Evolutionary conservation across 2,888 invertebrate species (phyloP).

Genomic region (Poecilus cupreus): DNA sequence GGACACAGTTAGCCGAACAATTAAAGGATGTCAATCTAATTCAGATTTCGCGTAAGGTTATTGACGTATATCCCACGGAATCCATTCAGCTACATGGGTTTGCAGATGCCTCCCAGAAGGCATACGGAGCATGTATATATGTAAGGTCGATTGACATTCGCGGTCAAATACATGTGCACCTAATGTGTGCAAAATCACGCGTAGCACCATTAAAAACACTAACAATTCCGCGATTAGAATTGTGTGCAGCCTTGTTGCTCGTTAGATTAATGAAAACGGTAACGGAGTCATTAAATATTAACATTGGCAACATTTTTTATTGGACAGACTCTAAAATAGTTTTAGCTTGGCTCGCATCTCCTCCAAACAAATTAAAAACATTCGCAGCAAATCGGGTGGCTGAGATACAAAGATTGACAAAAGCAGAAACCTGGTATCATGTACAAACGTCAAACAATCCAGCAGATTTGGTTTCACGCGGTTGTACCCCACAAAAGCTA

Average conservation of each 20-base stretch:
- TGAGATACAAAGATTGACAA: slow-evolving; percentile 53
- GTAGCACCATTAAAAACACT: slow-evolving; percentile 13
- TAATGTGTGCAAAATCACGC: slow-evolving; percentile 21
- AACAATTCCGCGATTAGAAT: slow-evolving; percentile 17
- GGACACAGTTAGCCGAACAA: no score
- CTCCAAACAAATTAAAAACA: slow-evolving; percentile 51
- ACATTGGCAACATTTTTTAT: slow-evolving; percentile 31
- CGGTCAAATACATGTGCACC: neutral
- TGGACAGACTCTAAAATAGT: slow-evolving; percentile 61
- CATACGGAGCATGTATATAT: slow-evolving; percentile 1
- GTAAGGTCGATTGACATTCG: neutral
- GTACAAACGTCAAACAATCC: slow-evolving; percentile 59
- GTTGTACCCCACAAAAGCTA: slow-evolving; percentile 46
- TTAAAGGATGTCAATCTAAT: no score
- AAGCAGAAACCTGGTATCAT: slow-evolving; percentile 48
- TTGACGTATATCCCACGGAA: neutral
- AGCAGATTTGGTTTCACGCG: slow-evolving; percentile 60
- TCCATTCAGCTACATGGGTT: slow-evolving; percentile 5
- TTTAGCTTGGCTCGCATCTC: slow-evolving; percentile 51
- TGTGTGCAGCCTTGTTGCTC: slow-evolving; percentile 25
- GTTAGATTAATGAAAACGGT: slow-evolving; percentile 16
- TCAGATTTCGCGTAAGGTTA: neutral
- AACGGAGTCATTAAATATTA: slow-evolving; percentile 35
- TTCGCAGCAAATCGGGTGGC: slow-evolving; percentile 61
- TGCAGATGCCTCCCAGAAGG: neutral